A percentile compares a stretch with the other conserved stretches of the same genome.
Conservation (phyloP, 2,797 vertebrate species). For the Carapus acus region DNA sequence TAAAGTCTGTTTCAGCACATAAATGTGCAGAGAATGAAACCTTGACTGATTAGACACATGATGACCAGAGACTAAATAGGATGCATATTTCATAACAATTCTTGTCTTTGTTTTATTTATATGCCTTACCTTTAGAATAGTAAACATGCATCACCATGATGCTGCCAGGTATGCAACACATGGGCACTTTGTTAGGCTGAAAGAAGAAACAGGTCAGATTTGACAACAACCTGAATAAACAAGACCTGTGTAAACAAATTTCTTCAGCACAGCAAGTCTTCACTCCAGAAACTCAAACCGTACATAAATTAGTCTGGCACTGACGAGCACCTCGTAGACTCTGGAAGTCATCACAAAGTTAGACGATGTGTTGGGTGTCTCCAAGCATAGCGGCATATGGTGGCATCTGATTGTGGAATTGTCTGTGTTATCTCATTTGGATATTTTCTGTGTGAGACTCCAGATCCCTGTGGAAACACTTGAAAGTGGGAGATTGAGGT, state of each 20-base stretch:
- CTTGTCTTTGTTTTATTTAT: slow-evolving; percentile 6
- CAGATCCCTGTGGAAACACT: slow-evolving; percentile 71
- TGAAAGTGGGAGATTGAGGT: slow-evolving; percentile 72
- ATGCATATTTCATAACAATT: not conserved
- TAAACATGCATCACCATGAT: slow-evolving; percentile 2
- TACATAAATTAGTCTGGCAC: slow-evolving; percentile 45
- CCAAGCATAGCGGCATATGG: slow-evolving; percentile 81
- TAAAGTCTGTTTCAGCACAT: not conserved
- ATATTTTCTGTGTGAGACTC: slow-evolving; percentile 81
- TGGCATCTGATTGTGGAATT: slow-evolving; percentile 79
- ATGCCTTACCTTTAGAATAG: slow-evolving; percentile 7
- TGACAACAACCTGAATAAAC: slow-evolving; percentile 20
- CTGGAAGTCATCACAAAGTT: slow-evolving; percentile 77
- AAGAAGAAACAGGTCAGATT: slow-evolving; percentile 9
- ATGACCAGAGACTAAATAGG: not conserved
- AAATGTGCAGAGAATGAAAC: not conserved
- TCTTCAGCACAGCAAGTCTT: slow-evolving; percentile 9
- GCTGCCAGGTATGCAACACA: slow-evolving; percentile 12
- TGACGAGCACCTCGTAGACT: slow-evolving; percentile 36
- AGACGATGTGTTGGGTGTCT: slow-evolving; percentile 67
- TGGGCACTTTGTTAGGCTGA: slow-evolving; percentile 6
- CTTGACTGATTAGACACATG: slow-evolving; percentile 16
- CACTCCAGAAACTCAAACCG: slow-evolving; percentile 12
- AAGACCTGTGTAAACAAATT: slow-evolving; percentile 5
- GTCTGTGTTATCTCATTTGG: slow-evolving; percentile 80